Base-by-base conservation (phyloP, 2,797 vertebrate genomes). In the Anolis apletophallus region DNA sequence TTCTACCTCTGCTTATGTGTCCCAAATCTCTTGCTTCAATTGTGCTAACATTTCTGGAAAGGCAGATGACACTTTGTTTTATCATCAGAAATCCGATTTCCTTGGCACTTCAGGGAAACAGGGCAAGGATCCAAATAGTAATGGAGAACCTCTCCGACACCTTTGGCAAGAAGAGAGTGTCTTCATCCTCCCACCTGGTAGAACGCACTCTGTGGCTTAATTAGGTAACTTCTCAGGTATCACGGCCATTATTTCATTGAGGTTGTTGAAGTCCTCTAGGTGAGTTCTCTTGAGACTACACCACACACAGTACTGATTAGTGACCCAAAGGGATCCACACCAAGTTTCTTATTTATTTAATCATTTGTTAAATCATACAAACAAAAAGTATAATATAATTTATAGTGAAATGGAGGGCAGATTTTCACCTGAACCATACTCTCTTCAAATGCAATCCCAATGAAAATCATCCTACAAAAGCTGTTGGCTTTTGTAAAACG, bases 31-130 rank as follows among this genome's bases (percentile, higher is more conserved):
- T n/a, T 46, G 19, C 77, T 91, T 57, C 19, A 34, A 83, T 68
- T 88, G 92, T 77, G 79, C 69, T 69, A 91, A 21, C 16, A 78
- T 73, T 91, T 90, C 21, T 87, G 61, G 71, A 90, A 71, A 88
- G 54, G 81, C 40, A 88, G 75, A 91, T 88, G 71, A 91, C 77
- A 84, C 46, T 40, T 89, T 83, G 88, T 87, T 88, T 91, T 81
- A 87, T 89, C 86, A 3, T 14, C 76, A 87, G 79, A 74, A 59
- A 73, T 81, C 81, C 80, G n/a, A 69, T 80, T 61, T 71, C 88
- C 84, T 90, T 89, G 17, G 46, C 36, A 71, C 69, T 55, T 11
- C 89, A 36, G 6, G 54, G 36, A 85, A 80, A 83, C 52, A 68
- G 88, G 92, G 76, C 85, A 85, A 61, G 72, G 26, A 59, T 83